Evolutionary conservation across 2,888 invertebrate genomes (phyloP).

Genomic region (Penaeus monodon): DNA sequence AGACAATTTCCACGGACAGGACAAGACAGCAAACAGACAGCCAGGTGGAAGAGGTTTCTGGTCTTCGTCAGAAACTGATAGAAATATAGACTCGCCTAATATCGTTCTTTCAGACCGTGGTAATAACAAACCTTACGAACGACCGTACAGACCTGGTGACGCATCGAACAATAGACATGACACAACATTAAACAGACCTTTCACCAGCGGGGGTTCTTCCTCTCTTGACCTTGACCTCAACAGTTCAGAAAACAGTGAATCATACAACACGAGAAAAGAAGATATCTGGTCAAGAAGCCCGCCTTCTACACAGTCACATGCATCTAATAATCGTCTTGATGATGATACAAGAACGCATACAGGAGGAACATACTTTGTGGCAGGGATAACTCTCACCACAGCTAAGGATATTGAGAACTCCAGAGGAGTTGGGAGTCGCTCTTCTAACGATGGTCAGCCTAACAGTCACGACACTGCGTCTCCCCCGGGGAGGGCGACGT

Average conservation of each 20-base stretch:
- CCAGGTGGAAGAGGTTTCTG: conserved; percentile 39
- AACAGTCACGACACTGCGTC: not conserved
- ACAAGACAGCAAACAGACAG: conserved; percentile 10
- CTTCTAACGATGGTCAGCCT: not conserved
- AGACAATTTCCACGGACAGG: not conserved
- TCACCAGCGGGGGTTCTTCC: not conserved
- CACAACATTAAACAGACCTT: not conserved
- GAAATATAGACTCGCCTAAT: not conserved
- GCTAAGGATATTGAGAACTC: not conserved
- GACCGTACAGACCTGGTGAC: too few relatives aligned
- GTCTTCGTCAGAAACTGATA: conserved; percentile 20
- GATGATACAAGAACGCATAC: not conserved
- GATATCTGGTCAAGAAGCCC: not conserved
- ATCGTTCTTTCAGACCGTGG: too few relatives aligned
- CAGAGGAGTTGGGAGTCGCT: not conserved
- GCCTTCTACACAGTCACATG: too few relatives aligned
- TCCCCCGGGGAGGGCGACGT: not conserved
- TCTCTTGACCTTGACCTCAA: conserved; percentile 2
- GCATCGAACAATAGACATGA: not conserved
- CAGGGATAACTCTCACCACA: not conserved
- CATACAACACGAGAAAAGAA: not conserved
- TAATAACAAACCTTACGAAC: too few relatives aligned
- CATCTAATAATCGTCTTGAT: too few relatives aligned
- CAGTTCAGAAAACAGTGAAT: not conserved
- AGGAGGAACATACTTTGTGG: not conserved